Percentiles rank a stretch among this genome's conserved stretches.
Evolutionary conservation across 1,140 invertebrate species (phyloP).

Genomic region (Pseudomyrmex pallidus): DNA sequence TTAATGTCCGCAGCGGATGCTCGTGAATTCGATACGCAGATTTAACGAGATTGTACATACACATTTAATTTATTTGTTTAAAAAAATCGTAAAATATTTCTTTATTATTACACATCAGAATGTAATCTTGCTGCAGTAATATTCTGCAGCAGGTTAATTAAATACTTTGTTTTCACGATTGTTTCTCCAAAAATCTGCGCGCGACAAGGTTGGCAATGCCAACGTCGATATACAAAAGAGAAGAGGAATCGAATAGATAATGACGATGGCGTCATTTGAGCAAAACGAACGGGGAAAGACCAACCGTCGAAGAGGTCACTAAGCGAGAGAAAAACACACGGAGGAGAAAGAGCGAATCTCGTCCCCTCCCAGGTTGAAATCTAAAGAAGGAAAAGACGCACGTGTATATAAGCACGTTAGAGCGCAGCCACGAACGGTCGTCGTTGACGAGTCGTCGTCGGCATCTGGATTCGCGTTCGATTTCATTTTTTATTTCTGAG

Average conservation of each 20-base stretch:
- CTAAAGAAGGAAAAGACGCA: conserved; percentile 52
- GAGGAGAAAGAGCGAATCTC: conserved; percentile 7
- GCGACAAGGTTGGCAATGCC: background rate
- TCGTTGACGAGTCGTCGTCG: conserved; percentile 25
- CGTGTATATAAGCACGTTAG: conserved; percentile 56
- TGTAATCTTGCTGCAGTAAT: background rate
- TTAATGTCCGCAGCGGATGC: background rate
- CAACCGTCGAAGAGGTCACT: background rate
- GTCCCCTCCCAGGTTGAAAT: conserved; percentile 15
- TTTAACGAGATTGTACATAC: background rate
- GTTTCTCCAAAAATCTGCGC: background rate
- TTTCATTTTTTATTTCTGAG: background rate
- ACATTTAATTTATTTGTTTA: background rate
- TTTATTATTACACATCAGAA: background rate
- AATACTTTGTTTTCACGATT: background rate
- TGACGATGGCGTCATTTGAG: conserved; percentile 32
- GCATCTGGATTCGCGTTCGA: too few relatives aligned
- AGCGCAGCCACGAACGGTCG: conserved; percentile 4
- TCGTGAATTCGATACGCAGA: background rate
- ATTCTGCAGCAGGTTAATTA: background rate
- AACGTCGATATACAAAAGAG: background rate
- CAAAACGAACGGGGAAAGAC: conserved; percentile 28
- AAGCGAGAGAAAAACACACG: background rate
- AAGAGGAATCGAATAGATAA: conserved; percentile 56
- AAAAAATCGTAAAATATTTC: background rate